phyloP scores from a whole-genome alignment of 2,888 invertebrate species.

The Polydrusus cervinus region DNA sequence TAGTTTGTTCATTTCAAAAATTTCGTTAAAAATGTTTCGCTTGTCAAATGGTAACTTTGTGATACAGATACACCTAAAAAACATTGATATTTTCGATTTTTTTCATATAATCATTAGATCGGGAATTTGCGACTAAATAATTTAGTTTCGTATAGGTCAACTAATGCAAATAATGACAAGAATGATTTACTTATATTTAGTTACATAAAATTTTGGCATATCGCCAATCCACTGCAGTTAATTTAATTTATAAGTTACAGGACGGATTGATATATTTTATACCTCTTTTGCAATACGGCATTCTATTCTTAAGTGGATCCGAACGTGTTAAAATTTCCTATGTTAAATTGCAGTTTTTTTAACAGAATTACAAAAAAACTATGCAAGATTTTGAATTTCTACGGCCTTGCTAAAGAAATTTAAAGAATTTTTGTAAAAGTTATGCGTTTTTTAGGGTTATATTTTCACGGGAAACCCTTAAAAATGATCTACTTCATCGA shows the following conservation, averaged over 20 bases:
- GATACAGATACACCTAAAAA: conserved; percentile 58
- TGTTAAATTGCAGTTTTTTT: too few species aligned
- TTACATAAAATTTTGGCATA: conserved; percentile 21
- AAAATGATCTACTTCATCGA: too few species aligned
- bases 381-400: too few species aligned
- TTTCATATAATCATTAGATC: conserved; percentile 6
- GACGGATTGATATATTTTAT: neutral
- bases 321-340: too few species aligned
- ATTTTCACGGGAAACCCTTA: too few species aligned
- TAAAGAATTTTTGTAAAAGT: too few species aligned
- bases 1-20: conserved; percentile 64
- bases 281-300: neutral
- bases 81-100: conserved; percentile 48
- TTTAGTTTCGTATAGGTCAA: conserved; percentile 23
- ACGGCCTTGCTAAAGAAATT: too few species aligned
- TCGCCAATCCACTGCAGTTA: neutral
- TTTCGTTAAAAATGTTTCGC: conserved; percentile 56
- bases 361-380: too few species aligned
- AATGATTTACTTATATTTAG: conserved; percentile 18
- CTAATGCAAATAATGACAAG: conserved; percentile 17
- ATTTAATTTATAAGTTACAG: neutral
- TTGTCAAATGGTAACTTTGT: conserved; percentile 51
- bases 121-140: conserved; percentile 14
- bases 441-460: too few species aligned
- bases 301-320: too few species aligned